Conservation (phyloP, 1,140 invertebrate genomes). For the Drosophila rhopaloa region DNA sequence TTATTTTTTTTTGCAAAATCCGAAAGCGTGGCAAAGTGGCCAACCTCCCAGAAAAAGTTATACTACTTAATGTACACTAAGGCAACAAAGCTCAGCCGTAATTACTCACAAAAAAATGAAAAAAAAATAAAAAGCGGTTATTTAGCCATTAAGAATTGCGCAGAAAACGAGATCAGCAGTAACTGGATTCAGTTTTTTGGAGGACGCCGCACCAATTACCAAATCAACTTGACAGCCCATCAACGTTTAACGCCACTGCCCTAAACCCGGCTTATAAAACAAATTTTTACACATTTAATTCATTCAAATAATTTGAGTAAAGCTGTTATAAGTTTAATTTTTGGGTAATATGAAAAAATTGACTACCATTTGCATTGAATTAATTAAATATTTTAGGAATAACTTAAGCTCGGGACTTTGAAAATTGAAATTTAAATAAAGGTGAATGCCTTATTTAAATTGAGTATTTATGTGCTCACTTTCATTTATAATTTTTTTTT, state of each 20-base stretch:
- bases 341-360: neutral
- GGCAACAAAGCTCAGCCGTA: conserved; percentile 14
- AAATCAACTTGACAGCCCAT: conserved; percentile 59
- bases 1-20: conserved; percentile 29
- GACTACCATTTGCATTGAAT: too few relatives aligned
- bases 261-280: conserved; percentile 42
- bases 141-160: conserved; percentile 46
- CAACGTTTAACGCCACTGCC: conserved; percentile 24
- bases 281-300: conserved; percentile 23
- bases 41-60: conserved; percentile 34
- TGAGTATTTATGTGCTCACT: too few relatives aligned
- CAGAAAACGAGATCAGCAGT: conserved; percentile 33
- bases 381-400: neutral
- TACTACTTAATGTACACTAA: conserved; percentile 25
- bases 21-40: conserved; percentile 33
- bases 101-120: conserved; percentile 30
- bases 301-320: conserved; percentile 12
- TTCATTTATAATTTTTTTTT: too few relatives aligned
- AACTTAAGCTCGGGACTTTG: neutral
- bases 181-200: conserved; percentile 32
- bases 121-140: conserved; percentile 18
- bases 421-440: neutral
- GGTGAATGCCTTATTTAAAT: too few relatives aligned
- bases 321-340: neutral
- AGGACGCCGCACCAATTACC: conserved; percentile 43